A percentile compares a stretch with the other conserved stretches of the same genome.
phyloP scores from a whole-genome alignment of 2,888 invertebrate genomes.

The Podabrus alpinus region DNA sequence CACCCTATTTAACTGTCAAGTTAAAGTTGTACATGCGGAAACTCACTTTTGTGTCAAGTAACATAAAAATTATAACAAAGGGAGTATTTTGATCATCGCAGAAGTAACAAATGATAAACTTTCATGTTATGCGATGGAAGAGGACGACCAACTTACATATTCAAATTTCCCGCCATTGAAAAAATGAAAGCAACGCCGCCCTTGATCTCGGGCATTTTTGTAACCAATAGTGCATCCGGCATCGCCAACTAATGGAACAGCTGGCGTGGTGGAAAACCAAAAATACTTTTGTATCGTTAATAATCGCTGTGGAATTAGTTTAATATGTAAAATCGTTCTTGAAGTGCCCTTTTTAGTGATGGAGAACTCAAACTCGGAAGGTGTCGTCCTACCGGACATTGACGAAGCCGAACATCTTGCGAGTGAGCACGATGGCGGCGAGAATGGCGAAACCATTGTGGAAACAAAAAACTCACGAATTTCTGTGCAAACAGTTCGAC shows the following conservation, averaged over 20 bases:
- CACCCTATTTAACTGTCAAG: neutral
- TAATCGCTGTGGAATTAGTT: slow-evolving; percentile 6
- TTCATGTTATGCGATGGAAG: neutral
- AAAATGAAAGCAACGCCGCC: slow-evolving; percentile 42
- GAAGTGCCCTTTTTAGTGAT: slow-evolving; percentile 47
- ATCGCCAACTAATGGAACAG: slow-evolving; percentile 40
- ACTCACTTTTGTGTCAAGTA: neutral
- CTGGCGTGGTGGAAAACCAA: slow-evolving; percentile 39
- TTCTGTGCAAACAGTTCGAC: slow-evolving; percentile 52
- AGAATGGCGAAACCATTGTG: slow-evolving; percentile 57
- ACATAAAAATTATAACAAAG: neutral
- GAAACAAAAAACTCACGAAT: slow-evolving; percentile 49
- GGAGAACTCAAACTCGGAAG: slow-evolving; percentile 63
- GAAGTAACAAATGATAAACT: neutral
- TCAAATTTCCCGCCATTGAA: slow-evolving; percentile 49
- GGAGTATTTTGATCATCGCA: neutral
- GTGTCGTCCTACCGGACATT: slow-evolving; percentile 73
- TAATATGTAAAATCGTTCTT: slow-evolving; percentile 21
- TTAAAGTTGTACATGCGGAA: neutral
- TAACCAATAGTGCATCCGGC: slow-evolving; percentile 47
- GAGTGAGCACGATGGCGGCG: slow-evolving; percentile 64
- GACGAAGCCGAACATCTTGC: slow-evolving; percentile 71
- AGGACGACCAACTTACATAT: neutral
- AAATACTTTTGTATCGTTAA: slow-evolving; percentile 6
- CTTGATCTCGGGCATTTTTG: slow-evolving; percentile 48